Evolutionary conservation across 2,113 vertebrate species (phyloP).

Genomic region (Hyperopisus bebe): DNA sequence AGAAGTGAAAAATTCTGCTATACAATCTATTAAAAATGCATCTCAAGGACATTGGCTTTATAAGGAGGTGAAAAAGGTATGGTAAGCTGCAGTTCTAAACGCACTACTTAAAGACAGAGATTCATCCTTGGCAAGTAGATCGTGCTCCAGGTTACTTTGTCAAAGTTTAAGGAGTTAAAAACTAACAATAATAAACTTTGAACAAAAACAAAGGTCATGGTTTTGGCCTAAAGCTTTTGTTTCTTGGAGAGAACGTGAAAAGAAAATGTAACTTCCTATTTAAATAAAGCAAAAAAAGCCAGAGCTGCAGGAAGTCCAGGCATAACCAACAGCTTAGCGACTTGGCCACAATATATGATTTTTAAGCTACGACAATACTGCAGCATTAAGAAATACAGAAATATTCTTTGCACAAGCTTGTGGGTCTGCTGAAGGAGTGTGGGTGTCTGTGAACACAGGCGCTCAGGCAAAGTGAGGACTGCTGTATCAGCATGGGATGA

Average conservation of each 20-base stretch:
- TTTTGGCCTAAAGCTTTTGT: not conserved
- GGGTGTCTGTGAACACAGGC: not conserved
- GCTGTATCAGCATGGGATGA: conserved; percentile 23
- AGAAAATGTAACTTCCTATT: not conserved
- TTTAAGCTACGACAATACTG: not conserved
- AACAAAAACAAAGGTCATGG: conserved; percentile 33
- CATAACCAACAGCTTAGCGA: not conserved
- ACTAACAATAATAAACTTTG: not conserved
- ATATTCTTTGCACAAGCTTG: not conserved
- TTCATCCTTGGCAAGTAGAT: conserved; percentile 23
- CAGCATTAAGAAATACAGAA: not conserved
- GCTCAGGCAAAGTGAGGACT: conserved; percentile 8
- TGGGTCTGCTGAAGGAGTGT: not conserved
- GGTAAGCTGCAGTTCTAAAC: conserved; percentile 15
- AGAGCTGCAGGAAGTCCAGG: not conserved
- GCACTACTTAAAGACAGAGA: not conserved
- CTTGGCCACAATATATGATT: not conserved
- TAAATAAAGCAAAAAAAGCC: too few relatives aligned
- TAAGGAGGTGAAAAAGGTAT: not conserved
- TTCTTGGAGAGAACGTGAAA: not conserved
- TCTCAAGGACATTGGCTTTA: conserved; percentile 2
- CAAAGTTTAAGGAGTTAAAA: not conserved
- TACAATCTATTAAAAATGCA: conserved; percentile 13
- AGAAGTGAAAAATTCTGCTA: conserved; percentile 15
- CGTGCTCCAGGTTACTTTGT: not conserved